Conservation (phyloP, 2,888 invertebrate genomes). For the Dione vanillae region DNA sequence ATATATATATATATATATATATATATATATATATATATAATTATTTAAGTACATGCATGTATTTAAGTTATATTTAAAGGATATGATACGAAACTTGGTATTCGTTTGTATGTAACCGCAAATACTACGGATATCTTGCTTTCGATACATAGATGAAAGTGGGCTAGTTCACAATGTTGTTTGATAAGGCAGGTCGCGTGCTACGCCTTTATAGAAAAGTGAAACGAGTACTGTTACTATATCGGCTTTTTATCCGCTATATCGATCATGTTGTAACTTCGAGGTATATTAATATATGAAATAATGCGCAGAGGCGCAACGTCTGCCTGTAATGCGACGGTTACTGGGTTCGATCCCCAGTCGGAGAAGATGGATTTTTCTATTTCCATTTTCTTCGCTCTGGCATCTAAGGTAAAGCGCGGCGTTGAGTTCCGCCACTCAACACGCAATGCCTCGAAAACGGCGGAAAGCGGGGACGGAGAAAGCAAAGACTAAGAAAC, state of each 20-base stretch:
- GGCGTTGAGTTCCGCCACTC: no score
- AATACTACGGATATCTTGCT: constrained; percentile 73
- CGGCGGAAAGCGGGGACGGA: no score
- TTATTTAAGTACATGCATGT: background rate
- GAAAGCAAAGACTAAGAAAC: no score
- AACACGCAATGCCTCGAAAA: no score
- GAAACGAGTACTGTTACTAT: constrained; percentile 44
- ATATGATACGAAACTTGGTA: constrained; percentile 63
- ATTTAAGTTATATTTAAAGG: background rate
- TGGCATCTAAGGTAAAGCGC: no score
- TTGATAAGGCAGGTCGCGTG: constrained; percentile 62
- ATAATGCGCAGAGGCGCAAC: no score
- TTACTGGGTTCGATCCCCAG: no score
- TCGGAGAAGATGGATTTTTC: no score
- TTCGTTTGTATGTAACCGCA: constrained; percentile 80
- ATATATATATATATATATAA: background rate
- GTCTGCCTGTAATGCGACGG: no score
- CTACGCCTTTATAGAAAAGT: constrained; percentile 50
- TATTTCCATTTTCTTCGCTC: no score
- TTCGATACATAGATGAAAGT: constrained; percentile 76
- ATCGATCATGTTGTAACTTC: constrained; percentile 7
- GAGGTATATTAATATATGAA: constrained; percentile 3
- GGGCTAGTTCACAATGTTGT: constrained; percentile 67
- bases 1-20: no score
- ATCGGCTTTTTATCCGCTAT: constrained; percentile 34